These are phyloP conservation scores for Oostethus manadensis DNA, from an alignment of 2,113 vertebrate genomes.

Conservation along the genomic window DNA sequence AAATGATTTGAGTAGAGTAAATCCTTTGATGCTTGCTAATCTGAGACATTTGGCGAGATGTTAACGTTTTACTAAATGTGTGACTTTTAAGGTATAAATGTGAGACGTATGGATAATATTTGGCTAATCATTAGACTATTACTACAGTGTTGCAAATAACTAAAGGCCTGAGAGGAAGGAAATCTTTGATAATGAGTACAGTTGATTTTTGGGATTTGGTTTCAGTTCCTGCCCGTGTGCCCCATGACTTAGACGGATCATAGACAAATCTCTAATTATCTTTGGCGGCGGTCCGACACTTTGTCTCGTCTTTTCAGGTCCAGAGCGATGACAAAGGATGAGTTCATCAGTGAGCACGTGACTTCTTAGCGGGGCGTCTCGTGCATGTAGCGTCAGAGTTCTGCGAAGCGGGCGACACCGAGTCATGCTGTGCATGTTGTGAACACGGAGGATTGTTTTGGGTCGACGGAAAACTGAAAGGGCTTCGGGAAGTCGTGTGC, in stretches of 20 bases:
- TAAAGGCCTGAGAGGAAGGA: neutral
- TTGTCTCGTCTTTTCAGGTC: conserved; percentile 31
- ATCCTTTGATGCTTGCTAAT: too few species aligned
- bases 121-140: too few species aligned
- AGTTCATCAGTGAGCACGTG: conserved; percentile 20
- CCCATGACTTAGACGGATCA: conserved; percentile 12
- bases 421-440: conserved; percentile 36
- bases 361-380: conserved; percentile 17
- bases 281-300: conserved; percentile 12
- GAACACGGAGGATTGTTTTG: conserved; percentile 19
- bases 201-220: conserved; percentile 11
- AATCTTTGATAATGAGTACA: conserved; percentile 9
- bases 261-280: conserved; percentile 8
- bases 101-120: too few species aligned
- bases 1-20: too few species aligned
- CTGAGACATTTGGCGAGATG: too few species aligned
- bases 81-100: too few species aligned
- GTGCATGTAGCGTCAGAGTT: conserved; percentile 36
- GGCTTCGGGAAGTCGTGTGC: conserved; percentile 15
- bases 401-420: conserved; percentile 4
- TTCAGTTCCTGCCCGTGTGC: conserved; percentile 2
- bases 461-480: neutral
- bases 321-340: conserved; percentile 33
- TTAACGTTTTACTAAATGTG: too few species aligned
- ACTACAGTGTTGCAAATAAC: neutral